Evolutionary conservation across 2,797 vertebrate genomes (phyloP), one percentile per base, ranked within the genome.

Genomic region (Tachyglossus aculeatus): DNA sequence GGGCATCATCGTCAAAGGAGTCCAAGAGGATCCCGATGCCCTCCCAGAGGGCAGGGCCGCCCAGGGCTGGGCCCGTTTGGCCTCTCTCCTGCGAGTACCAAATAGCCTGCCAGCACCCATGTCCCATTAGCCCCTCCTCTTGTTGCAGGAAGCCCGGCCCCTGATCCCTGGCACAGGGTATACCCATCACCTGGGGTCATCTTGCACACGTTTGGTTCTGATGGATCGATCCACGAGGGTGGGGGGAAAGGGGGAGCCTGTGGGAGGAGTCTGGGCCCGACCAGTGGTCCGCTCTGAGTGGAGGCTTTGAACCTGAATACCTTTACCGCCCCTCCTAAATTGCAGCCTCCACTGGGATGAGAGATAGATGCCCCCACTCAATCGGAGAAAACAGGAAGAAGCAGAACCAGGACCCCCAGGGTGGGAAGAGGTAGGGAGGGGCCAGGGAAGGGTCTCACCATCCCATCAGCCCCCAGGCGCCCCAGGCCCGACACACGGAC

Each of bases 11-110:
- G 10, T 64, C 31, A 0, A 52, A 71, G 9, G 84, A 84, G 50
- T 88, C 74, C 2, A 89, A 84, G 67, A 88, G 34, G 59, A 87
- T 74, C 25, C 71, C 57, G 1, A 88, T 10, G 38, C 84, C 68
- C 1, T 88, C 61, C 77, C 83, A 77, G 1, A 43, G 47, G 50
- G 71, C 76, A 0, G 9, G 45, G 0, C 13, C 56, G 33, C 68
- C 74, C 9, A 47, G 72, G 9, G 73, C 58, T 7, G 83, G 48
- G 36, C 79, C 44, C 2, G 39, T 43, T 0, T 41, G 67, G 27
- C 76, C 76, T 11, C 52, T 63, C 34, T 54, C 53, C 27, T 1
- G 64, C 7, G 74, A 82, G 52, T 85, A 85, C 88, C 88, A 89
- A 41, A 88, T 1, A 0, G 72, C 83, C 89, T 88, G 39, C 5